A percentile compares a stretch with the other conserved stretches of the same genome.
phyloP scores from a whole-genome alignment of 2,113 vertebrate species.

The Spilogale gracilis region DNA sequence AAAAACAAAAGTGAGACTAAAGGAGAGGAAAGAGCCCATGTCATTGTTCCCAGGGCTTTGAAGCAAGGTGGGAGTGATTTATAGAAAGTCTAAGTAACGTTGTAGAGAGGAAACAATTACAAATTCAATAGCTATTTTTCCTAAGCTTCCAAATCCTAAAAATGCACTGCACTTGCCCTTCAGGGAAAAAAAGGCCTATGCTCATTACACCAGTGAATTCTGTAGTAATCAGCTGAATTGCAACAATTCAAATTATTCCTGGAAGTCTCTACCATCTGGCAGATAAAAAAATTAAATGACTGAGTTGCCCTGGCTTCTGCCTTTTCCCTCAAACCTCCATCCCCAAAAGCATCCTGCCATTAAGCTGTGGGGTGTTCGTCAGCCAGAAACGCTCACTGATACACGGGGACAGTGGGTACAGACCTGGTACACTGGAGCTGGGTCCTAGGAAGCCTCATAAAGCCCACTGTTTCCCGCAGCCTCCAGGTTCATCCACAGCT shows the following conservation, averaged over 20 bases:
- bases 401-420: not conserved
- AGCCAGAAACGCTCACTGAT: not conserved
- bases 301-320: not conserved
- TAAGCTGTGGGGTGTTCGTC: not conserved
- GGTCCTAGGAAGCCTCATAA: not conserved
- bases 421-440: not conserved
- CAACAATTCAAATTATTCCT: not conserved
- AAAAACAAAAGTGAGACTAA: not conserved
- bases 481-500: not conserved
- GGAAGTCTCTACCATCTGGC: not conserved
- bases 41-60: not conserved
- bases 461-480: not conserved
- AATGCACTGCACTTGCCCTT: not conserved
- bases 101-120: not conserved
- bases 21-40: not conserved
- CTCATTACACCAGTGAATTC: not conserved
- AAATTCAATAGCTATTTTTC: not conserved
- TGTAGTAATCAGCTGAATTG: not conserved
- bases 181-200: not conserved
- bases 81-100: not conserved
- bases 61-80: not conserved
- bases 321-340: not conserved
- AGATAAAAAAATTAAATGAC: not conserved
- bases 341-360: not conserved
- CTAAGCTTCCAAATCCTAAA: constrained; percentile 13